Conservation (phyloP, 2,888 invertebrate genomes). For the Stenurella melanura region DNA sequence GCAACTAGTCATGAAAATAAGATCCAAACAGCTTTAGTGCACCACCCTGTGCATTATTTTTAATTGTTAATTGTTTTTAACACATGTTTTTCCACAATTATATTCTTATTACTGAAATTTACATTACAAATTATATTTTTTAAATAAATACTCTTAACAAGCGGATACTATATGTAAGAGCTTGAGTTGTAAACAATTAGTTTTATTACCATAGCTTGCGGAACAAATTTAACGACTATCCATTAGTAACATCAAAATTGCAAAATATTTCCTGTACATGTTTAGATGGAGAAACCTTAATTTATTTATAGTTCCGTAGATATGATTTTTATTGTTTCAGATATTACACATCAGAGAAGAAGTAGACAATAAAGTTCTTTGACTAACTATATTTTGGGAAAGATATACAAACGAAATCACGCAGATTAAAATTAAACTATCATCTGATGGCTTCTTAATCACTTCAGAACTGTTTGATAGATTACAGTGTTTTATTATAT, state of each 20-base stretch:
- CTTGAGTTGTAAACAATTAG: background rate
- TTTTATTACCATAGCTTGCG: slow-evolving; percentile 3
- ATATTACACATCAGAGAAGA: background rate
- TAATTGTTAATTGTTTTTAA: no score
- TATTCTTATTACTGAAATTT: no score
- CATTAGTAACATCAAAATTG: slow-evolving; percentile 1
- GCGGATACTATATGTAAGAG: background rate
- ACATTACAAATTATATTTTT: background rate
- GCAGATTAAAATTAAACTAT: no score
- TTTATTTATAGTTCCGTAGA: background rate
- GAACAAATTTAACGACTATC: background rate
- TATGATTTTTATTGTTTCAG: background rate
- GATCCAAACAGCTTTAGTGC: no score
- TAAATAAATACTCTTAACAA: background rate
- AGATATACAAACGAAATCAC: no score
- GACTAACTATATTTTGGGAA: background rate
- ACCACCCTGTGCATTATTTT: no score
- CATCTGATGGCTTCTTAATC: no score
- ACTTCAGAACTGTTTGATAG: no score
- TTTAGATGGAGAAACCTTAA: background rate
- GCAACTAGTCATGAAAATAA: no score
- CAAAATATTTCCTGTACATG: background rate
- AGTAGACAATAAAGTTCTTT: background rate
- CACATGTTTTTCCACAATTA: no score
- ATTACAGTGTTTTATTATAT: no score